Conservation (phyloP, 2,888 invertebrate species). For the Epirrhoe alternata region DNA sequence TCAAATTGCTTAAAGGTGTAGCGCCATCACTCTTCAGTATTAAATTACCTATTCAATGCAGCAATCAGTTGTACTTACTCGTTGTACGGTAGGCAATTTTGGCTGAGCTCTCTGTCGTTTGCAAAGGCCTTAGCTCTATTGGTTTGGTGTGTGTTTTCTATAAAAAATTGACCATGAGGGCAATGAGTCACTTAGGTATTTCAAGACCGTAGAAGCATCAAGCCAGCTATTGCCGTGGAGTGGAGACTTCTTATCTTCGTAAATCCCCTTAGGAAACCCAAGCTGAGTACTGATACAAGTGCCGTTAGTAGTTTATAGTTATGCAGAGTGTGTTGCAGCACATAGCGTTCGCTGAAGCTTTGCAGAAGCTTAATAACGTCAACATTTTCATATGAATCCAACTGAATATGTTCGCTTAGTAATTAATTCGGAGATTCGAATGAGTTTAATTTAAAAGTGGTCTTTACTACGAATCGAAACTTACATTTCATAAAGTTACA, state of each 20-base stretch:
- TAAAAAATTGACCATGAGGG: no score
- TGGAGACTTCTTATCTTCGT: neutral
- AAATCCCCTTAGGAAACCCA: neutral
- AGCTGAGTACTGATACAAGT: constrained; percentile 2
- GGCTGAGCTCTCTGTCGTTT: neutral
- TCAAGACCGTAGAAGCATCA: neutral
- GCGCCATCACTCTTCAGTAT: constrained; percentile 6
- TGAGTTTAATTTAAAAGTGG: neutral
- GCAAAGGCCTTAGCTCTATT: neutral
- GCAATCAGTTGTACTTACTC: constrained; percentile 1
- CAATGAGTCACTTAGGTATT: neutral
- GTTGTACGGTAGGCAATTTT: neutral
- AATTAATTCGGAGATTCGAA: neutral
- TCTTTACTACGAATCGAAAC: no score
- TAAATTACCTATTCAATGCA: neutral
- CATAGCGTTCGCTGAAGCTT: constrained; percentile 8
- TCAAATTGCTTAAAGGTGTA: constrained; percentile 15
- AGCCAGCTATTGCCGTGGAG: neutral
- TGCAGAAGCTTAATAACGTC: constrained; percentile 1
- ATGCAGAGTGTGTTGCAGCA: constrained; percentile 16
- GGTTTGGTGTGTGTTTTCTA: neutral
- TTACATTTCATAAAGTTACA: no score
- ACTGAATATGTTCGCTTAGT: neutral
- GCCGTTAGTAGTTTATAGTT: constrained; percentile 21
- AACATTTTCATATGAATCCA: constrained; percentile 11